These are phyloP conservation scores for Micromys minutus DNA, from an alignment of 2,113 vertebrate species.

Conservation along the genomic window DNA sequence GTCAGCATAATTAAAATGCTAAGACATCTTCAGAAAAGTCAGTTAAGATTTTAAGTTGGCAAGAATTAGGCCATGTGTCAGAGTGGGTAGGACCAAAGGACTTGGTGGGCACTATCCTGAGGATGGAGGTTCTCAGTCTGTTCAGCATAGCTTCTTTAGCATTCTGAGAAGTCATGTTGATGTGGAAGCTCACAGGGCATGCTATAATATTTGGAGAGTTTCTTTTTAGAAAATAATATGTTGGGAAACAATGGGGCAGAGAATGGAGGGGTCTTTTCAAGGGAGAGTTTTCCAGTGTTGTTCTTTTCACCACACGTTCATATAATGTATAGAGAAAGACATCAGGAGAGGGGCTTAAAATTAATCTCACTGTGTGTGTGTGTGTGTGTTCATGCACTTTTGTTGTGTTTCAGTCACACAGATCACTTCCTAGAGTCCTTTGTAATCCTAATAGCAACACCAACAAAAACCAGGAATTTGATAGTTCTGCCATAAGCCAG, in stretches of 20 bases:
- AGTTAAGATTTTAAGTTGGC: neutral
- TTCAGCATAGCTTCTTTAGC: neutral
- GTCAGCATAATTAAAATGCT: neutral
- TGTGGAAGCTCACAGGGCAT: neutral
- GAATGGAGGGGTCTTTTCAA: neutral
- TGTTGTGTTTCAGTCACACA: neutral
- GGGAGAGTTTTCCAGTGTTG: neutral
- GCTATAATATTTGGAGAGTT: neutral
- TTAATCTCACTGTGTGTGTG: neutral
- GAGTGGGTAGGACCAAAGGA: accelerated
- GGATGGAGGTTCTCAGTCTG: neutral
- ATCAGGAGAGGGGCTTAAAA: accelerated
- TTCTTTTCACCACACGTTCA: neutral
- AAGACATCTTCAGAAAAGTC: neutral
- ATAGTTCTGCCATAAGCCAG: neutral
- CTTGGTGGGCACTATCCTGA: accelerated
- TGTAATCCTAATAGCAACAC: neutral
- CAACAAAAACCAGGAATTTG: neutral
- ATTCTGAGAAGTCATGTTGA: neutral
- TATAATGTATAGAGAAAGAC: neutral
- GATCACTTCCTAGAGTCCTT: neutral
- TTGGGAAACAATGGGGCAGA: neutral
- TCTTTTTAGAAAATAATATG: neutral
- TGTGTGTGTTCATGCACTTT: neutral
- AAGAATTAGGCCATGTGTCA: neutral